phyloP scores from a whole-genome alignment of 1,140 invertebrate genomes.

The Listronotus oregonensis region DNA sequence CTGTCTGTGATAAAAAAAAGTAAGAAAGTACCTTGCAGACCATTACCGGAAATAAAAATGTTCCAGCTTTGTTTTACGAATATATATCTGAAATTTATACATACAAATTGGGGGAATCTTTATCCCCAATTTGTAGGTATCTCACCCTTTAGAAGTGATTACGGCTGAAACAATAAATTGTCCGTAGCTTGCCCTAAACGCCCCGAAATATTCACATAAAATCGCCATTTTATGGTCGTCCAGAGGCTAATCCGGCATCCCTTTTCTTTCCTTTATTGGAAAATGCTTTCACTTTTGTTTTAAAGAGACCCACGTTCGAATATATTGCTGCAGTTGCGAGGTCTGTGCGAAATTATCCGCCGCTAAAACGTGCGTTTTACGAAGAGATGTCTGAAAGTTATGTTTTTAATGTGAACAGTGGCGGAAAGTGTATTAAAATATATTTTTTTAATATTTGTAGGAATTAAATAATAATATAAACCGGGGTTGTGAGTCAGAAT shows the following conservation, averaged over 20 bases:
- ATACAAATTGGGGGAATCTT: neutral
- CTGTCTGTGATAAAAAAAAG: no score
- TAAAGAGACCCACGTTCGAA: neutral
- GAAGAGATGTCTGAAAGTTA: no score
- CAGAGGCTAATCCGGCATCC: constrained; percentile 23
- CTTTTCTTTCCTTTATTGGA: constrained; percentile 22
- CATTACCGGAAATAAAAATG: no score
- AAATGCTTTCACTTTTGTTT: constrained; percentile 25
- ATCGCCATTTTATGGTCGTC: constrained; percentile 18
- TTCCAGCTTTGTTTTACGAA: neutral
- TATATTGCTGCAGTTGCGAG: no score
- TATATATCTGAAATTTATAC: constrained; percentile 5
- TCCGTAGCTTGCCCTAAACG: constrained; percentile 12
- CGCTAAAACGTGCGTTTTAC: no score
- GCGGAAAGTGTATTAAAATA: no score
- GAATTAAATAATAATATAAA: no score
- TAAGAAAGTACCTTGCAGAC: no score
- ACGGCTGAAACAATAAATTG: constrained; percentile 12
- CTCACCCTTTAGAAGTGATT: constrained; percentile 17
- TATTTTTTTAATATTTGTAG: no score
- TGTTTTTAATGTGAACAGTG: no score
- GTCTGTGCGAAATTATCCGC: no score
- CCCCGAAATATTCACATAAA: constrained; percentile 25
- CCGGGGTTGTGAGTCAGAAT: no score
- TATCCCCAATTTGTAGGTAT: constrained; percentile 15